Base-by-base conservation (phyloP, 2,888 invertebrate species). In the Aleiodes alternator region DNA sequence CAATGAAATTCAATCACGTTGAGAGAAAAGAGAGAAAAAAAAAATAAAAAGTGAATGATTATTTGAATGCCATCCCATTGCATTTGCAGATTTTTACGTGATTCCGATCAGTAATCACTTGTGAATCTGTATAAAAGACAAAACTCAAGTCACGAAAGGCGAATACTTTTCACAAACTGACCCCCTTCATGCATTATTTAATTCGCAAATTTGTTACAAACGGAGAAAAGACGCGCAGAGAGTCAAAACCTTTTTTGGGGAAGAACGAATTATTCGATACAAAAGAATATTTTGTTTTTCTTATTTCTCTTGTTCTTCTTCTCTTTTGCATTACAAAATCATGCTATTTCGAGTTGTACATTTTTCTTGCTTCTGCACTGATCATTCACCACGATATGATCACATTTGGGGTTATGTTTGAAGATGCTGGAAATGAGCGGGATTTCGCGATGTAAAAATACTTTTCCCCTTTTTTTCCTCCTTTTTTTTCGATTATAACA, bases 181-280 rank as follows among this genome's bases (percentile, higher is more conserved):
- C 43, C 43, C 55, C 51, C 76, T 76, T 80, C 80, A 80, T 80
- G 80, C 57, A 80, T 80, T 80, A 80, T 80, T 80, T 29, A 80
- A 80, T 78, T 78, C 76, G 79, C 76, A 80, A 78, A 80, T 80
- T 79, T 78, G 78, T 79, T 76, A 75, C 71, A 61, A 70, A 16
- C 69, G 14, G 34, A 64, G 23, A 66, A 71, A 71, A 66, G 57
- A 50, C 31, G 53, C 73, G 68, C 5, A 34, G 5, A 6, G 56
- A 43, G 43, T 43, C 43, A 43, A 43, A 43, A 59, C 75, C 75
- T 66, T 75, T 75, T 75, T 75, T 75, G 71, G 75, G 43, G 11
- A 12, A 11, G 70, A 73, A 59, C 57, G 50, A 31, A 55, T 48
- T 53, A 73, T 56, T 72, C 59, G 68, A 72, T 56, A 59, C 55